Evolutionary conservation across 1,140 invertebrate genomes (phyloP), one percentile per base, ranked within the genome.

Genomic region (Drosophila lini): DNA sequence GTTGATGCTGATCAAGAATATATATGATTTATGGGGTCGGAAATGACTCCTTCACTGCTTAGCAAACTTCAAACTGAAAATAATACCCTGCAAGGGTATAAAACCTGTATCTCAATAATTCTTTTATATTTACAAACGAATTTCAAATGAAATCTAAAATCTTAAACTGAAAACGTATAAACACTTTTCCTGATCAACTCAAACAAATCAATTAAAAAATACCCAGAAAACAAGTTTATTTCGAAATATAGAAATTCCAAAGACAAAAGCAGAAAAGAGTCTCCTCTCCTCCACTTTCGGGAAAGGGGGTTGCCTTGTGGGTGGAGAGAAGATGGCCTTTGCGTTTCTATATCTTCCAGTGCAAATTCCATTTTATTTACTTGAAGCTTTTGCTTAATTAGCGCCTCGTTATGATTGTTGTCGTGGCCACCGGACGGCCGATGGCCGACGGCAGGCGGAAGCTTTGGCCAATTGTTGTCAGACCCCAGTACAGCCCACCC

Each of bases 321-420:
- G 15, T n/a, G n/a, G n/a, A n/a, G n/a, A n/a, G n/a, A n/a, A 6
- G 38, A 13, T 48, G 36, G 56, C 31, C 63, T 75, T 44, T 36
- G 16, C 63, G 38, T 59, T 62, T 60, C 53, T 70, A 48, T 55
- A 78, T 74, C 50, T 74, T 28, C 50, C 47, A 78, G 78, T 74
- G 68, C 82, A 84, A 86, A 86, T 86, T 84, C 82, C 73, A 78
- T 62, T 84, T 85, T 81, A 86, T 85, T 86, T 85, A 85, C 79
- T 84, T 64, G 71, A 31, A 70, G 61, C 50, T 64, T 78, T 69
- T 86, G 81, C 82, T 84, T 84, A 86, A 84, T 84, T 84, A 84
- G 82, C 82, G 82, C 47, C 76, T 75, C 78, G 70, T 78, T 83
- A 73, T 79, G 68, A 38, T 68, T 81, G 47, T 63, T 64, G 48